These are phyloP conservation scores for Anagyrus pseudococci DNA, from an alignment of 2,888 invertebrate genomes.

Conservation along the genomic window DNA sequence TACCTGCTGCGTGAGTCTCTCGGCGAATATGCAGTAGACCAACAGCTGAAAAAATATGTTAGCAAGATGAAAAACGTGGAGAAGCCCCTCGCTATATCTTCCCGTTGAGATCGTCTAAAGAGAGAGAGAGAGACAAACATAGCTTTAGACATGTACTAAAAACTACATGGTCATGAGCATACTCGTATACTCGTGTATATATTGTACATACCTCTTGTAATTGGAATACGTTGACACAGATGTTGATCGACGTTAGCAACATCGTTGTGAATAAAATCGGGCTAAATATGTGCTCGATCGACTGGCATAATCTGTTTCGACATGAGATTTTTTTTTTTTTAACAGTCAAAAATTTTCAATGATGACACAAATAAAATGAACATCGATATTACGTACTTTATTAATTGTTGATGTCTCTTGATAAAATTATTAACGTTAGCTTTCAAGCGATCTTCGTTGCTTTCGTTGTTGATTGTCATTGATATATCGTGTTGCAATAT, in stretches of 20 bases:
- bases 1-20: slow-evolving; percentile 1
- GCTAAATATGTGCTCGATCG: slow-evolving; percentile 18
- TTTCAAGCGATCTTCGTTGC: not conserved
- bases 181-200: too few relatives aligned
- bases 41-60: not conserved
- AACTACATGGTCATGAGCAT: too few relatives aligned
- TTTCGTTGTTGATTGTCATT: not conserved
- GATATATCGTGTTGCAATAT: slow-evolving; percentile 1
- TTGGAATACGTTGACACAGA: slow-evolving; percentile 20
- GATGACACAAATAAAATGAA: not conserved
- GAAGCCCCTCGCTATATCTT: not conserved
- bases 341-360: too few relatives aligned
- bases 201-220: slow-evolving; percentile 16
- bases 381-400: not conserved
- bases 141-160: too few relatives aligned
- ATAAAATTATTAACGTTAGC: not conserved
- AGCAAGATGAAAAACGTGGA: not conserved
- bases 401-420: slow-evolving; percentile 7
- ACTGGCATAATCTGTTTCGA: not conserved
- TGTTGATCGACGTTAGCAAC: slow-evolving; percentile 9
- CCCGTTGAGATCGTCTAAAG: not conserved
- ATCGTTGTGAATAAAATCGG: slow-evolving; percentile 13
- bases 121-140: not conserved
- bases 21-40: not conserved
- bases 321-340: not conserved